Percentiles rank a stretch among this genome's conserved stretches.
Evolutionary conservation across 2,888 invertebrate genomes (phyloP).

Genomic region (Callimorpha dominula): DNA sequence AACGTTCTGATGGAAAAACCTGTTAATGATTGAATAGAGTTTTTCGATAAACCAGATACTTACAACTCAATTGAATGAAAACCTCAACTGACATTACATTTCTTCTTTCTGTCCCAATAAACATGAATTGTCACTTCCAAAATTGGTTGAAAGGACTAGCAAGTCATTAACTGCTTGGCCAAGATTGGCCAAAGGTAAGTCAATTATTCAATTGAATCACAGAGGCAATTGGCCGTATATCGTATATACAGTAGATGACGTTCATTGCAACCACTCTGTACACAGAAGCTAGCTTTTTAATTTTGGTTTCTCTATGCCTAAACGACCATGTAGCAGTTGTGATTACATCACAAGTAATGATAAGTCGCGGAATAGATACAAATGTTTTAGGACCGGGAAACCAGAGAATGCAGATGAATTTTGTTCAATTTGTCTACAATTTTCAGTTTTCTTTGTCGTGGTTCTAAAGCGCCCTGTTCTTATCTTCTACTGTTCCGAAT

Average conservation of each 20-base stretch:
- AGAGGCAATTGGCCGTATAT: conserved; percentile 69
- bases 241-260: conserved; percentile 62
- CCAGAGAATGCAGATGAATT: not conserved
- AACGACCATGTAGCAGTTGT: too few relatives aligned
- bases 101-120: not conserved
- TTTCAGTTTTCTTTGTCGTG: not conserved
- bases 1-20: too few relatives aligned
- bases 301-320: not conserved
- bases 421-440: not conserved
- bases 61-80: not conserved
- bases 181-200: conserved; percentile 74
- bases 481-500: not conserved
- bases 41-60: not conserved
- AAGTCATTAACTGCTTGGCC: conserved; percentile 45
- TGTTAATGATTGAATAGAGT: too few relatives aligned
- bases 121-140: not conserved
- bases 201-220: conserved; percentile 78
- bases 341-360: too few relatives aligned
- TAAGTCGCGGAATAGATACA: too few relatives aligned
- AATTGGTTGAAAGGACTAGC: conserved; percentile 39
- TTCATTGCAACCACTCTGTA: conserved; percentile 61
- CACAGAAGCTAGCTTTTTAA: conserved; percentile 17
- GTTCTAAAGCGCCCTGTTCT: not conserved
- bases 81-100: not conserved
- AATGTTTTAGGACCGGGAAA: not conserved